phyloP scores from a whole-genome alignment of 2,888 invertebrate genomes.

The Holacanthella duospinosa region DNA sequence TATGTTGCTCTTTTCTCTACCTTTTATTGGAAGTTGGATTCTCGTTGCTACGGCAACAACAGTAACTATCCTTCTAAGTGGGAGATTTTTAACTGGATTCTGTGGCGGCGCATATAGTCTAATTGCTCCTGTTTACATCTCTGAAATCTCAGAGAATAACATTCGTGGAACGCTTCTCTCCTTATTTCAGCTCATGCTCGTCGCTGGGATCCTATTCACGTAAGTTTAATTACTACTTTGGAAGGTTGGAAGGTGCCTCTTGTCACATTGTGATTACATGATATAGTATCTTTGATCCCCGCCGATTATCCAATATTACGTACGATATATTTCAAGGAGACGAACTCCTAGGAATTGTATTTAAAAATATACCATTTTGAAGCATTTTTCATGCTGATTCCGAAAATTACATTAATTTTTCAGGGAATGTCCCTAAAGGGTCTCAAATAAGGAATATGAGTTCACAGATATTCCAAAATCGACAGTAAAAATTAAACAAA shows the following conservation, averaged over 20 bases:
- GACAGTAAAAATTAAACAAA: too few relatives aligned
- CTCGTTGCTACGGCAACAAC: neutral
- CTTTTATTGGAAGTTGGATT: conserved; percentile 2
- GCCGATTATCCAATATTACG: too few relatives aligned
- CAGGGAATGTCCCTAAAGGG: too few relatives aligned
- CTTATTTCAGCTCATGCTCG: conserved; percentile 72
- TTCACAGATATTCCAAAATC: too few relatives aligned
- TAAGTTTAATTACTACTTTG: conserved; percentile 8
- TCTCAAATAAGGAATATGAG: too few relatives aligned
- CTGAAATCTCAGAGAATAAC: conserved; percentile 71
- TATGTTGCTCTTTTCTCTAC: conserved; percentile 1
- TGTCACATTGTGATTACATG: too few relatives aligned
- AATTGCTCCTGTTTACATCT: conserved; percentile 70
- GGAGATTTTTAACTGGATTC: conserved; percentile 39
- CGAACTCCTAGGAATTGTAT: too few relatives aligned
- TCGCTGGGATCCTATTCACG: conserved; percentile 26
- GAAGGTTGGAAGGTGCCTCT: too few relatives aligned
- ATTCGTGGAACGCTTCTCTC: conserved; percentile 75
- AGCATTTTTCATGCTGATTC: too few relatives aligned
- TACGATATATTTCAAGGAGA: too few relatives aligned
- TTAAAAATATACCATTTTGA: too few relatives aligned
- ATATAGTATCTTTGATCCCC: neutral
- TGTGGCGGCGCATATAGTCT: conserved; percentile 72
- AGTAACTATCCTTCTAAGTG: conserved; percentile 49
- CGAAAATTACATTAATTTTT: too few relatives aligned